phyloP scores from a whole-genome alignment of 2,113 vertebrate species.

The Microtus richardsoni region DNA sequence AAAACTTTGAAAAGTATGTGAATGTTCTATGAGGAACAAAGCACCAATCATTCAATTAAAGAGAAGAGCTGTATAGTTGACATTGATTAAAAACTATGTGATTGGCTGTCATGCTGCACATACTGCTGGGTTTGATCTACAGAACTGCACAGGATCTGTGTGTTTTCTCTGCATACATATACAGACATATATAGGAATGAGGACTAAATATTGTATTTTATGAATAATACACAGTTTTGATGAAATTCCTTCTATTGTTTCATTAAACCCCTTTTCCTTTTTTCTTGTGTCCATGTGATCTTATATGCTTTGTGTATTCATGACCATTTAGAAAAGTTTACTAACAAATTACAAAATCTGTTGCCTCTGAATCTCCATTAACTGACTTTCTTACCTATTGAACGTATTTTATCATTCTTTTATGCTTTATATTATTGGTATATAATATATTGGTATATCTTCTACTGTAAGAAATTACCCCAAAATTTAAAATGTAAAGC shows the following conservation, averaged over 20 bases:
- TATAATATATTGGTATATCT: neutral
- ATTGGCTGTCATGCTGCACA: neutral
- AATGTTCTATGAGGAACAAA: neutral
- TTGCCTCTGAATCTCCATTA: neutral
- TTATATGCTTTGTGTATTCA: neutral
- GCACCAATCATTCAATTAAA: neutral
- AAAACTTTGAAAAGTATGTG: neutral
- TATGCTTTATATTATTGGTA: neutral
- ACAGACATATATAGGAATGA: accelerated
- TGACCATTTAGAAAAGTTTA: neutral
- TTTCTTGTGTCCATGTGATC: neutral
- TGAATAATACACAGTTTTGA: neutral
- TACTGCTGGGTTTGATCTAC: neutral
- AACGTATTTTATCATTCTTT: neutral
- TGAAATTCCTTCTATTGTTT: neutral
- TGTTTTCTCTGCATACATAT: neutral
- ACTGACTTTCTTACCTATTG: neutral
- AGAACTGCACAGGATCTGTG: neutral
- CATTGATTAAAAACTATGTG: too few relatives aligned
- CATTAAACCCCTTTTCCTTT: neutral
- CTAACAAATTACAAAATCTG: neutral
- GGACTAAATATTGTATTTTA: neutral
- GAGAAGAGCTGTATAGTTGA: neutral
- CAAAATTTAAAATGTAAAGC: neutral
- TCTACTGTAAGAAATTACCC: neutral